These are phyloP conservation scores for Cerastis leucographa DNA, from an alignment of 2,888 invertebrate species.

Conservation along the genomic window DNA sequence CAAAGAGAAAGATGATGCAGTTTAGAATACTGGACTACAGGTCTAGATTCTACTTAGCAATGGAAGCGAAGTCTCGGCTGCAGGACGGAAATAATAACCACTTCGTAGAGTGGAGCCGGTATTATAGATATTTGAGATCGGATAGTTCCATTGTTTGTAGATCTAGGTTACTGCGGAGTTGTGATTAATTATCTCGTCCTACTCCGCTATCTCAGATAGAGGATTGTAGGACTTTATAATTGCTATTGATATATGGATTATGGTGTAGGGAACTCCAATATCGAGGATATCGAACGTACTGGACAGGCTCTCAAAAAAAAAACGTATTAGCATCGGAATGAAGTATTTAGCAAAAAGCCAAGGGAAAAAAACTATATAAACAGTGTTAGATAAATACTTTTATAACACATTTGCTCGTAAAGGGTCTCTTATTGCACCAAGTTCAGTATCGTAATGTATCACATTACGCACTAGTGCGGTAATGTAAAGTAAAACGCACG, in stretches of 20 bases:
- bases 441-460: too few species aligned
- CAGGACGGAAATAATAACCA: conserved; percentile 43
- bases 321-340: neutral
- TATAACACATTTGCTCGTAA: too few species aligned
- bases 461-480: too few species aligned
- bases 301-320: neutral
- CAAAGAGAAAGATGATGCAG: neutral
- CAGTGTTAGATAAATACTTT: neutral
- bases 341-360: neutral
- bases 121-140: conserved; percentile 37
- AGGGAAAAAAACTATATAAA: neutral
- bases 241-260: neutral
- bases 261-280: neutral
- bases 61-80: neutral
- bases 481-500: too few species aligned
- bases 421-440: too few species aligned
- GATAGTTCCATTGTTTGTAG: conserved; percentile 55
- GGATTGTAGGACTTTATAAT: conserved; percentile 10
- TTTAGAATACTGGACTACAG: neutral
- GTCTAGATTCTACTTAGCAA: conserved; percentile 18
- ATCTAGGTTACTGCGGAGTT: conserved; percentile 30
- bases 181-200: conserved; percentile 38
- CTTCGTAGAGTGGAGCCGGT: conserved; percentile 8
- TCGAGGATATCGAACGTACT: neutral
- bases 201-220: neutral